phyloP scores from a whole-genome alignment of 2,113 vertebrate genomes.

The Oncorhynchus kisutch region DNA sequence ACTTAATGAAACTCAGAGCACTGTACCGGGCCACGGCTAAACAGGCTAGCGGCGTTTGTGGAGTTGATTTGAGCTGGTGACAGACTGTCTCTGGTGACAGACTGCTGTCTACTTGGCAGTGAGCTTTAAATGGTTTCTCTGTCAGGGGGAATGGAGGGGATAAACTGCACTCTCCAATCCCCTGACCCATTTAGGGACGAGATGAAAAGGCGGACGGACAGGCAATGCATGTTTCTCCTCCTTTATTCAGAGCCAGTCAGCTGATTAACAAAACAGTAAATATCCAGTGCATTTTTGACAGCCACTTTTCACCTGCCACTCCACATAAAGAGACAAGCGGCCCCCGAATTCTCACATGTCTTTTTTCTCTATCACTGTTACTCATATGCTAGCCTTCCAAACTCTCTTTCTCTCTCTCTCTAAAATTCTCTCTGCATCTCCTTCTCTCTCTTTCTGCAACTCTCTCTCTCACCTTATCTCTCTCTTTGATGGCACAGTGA shows the following conservation, averaged over 20 bases:
- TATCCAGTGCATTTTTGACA: slow-evolving; percentile 67
- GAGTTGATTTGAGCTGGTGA: slow-evolving; percentile 50
- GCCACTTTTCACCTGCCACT: slow-evolving; percentile 66
- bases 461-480: background rate
- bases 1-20: slow-evolving; percentile 14
- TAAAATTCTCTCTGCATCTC: background rate
- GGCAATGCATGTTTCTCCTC: slow-evolving; percentile 61
- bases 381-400: slow-evolving; percentile 36
- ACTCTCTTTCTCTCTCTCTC: background rate
- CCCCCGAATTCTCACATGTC: background rate
- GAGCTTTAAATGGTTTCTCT: slow-evolving; percentile 62
- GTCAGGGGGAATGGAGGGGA: slow-evolving; percentile 56
- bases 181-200: slow-evolving; percentile 64
- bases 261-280: slow-evolving; percentile 69
- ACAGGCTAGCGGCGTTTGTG: slow-evolving; percentile 32
- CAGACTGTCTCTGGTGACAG: slow-evolving; percentile 57
- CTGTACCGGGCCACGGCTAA: slow-evolving; percentile 30
- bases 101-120: slow-evolving; percentile 42
- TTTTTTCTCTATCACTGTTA: slow-evolving; percentile 37
- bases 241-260: slow-evolving; percentile 48
- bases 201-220: slow-evolving; percentile 67
- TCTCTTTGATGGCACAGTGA: slow-evolving; percentile 32
- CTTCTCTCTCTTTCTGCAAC: background rate
- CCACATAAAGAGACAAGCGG: slow-evolving; percentile 50
- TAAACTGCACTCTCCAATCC: slow-evolving; percentile 69